Conservation (phyloP, 2,888 invertebrate genomes). For the Pedicia rivosa region DNA sequence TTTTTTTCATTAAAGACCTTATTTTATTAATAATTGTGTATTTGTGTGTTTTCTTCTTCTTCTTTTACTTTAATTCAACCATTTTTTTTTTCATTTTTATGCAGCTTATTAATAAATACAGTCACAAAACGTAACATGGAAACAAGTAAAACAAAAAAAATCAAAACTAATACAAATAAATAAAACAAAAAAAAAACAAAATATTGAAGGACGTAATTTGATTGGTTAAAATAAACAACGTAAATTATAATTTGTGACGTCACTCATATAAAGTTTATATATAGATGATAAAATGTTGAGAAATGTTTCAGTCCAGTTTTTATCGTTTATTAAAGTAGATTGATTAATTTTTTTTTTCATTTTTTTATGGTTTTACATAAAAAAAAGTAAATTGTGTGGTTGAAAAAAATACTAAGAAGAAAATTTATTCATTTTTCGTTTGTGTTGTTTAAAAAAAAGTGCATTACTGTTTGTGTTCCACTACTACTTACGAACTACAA, state of each 20-base stretch:
- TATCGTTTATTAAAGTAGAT: constrained; percentile 3
- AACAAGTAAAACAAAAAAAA: constrained; percentile 1
- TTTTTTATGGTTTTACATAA: not conserved
- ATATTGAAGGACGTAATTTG: not conserved
- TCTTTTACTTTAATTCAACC: no score
- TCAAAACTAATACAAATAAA: not conserved
- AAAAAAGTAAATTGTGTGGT: not conserved
- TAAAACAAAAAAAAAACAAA: constrained; percentile 4
- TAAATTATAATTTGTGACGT: constrained; percentile 3
- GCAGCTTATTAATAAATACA: no score
- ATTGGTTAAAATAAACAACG: no score
- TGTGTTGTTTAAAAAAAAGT: not conserved
- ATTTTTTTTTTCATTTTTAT: no score
- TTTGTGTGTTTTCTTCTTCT: no score
- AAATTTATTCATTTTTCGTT: not conserved
- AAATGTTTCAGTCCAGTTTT: constrained; percentile 4
- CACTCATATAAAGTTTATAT: constrained; percentile 4
- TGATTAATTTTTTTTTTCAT: not conserved
- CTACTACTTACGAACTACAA: no score
- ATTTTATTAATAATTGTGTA: no score
- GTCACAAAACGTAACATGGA: no score
- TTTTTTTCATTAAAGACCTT: no score
- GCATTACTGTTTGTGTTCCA: not conserved
- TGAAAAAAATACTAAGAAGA: not conserved
- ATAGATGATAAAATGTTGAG: constrained; percentile 3